Base-by-base conservation (phyloP, 53 echinoderm and acorn worm species). In the Hippasteria phrygiana region DNA sequence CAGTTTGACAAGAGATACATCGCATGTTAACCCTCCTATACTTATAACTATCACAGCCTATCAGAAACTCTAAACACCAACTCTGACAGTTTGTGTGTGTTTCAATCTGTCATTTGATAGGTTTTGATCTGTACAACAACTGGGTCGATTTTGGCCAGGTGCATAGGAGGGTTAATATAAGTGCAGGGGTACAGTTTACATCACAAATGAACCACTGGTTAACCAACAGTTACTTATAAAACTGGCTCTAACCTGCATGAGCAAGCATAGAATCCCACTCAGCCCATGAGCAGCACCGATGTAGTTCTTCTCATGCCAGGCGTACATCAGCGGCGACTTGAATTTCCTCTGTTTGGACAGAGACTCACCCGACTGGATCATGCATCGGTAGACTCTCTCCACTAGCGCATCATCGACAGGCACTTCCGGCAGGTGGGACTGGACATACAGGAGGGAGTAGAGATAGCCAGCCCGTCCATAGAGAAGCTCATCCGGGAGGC, bases 291-390 rank as follows among this genome's bases (percentile, higher is more conserved):
- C 95, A 35, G 97, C 95, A 9, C 97, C 97, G 9, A 97, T 51
- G 63, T 97, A 97, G n/a, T 92, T 89, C 79, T 97, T 97, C 8
- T 89, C 88, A 56, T 97, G 97, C 97, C 97, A 97, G 40, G 90
- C 92, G 56, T 93, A 97, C 93, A 95, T 91, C 80, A 97, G 88
- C 28, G 97, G 93, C 3, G 95, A 85, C 17, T 63, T 8, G 38
- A 76, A 76, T 10, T 74, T 42, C 55, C 88, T 89, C 50, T 77
- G 77, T 33, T 75, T 71, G 14, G 95, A 77, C 54, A 97, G 85
- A 12, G 77, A 11, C 64, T 88, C 80, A 2, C 97, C 97, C 4
- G 92, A 88, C 33, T 91, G 75, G 22, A 97, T 76, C 24, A 97
- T 77, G 39, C 62, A 37, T 4, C 65, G 47, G 35, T 77, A 85